Percentiles rank a stretch among this genome's conserved stretches.
Evolutionary conservation across 2,797 vertebrate species (phyloP).

Genomic region (Syngnathus rostellatus): DNA sequence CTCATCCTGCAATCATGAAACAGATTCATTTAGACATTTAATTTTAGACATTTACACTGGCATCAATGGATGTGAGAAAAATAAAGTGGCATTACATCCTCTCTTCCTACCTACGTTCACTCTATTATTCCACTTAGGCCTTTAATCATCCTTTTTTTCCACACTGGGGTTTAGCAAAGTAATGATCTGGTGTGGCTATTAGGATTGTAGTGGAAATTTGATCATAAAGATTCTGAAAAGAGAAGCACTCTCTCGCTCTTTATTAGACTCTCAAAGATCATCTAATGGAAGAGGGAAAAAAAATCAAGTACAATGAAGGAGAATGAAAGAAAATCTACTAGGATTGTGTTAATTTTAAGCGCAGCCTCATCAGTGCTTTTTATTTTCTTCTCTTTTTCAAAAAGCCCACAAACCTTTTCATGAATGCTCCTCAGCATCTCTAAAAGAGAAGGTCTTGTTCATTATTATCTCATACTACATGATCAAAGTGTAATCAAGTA

Average conservation of each 20-base stretch:
- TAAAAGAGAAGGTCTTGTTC: not conserved
- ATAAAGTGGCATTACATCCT: constrained; percentile 35
- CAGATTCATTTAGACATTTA: constrained; percentile 50
- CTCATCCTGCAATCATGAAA: constrained; percentile 52
- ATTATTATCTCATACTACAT: too few relatives aligned
- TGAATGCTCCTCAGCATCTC: not conserved
- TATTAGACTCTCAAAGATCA: not conserved
- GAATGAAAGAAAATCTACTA: not conserved
- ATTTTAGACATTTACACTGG: constrained; percentile 59
- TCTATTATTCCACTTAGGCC: constrained; percentile 34
- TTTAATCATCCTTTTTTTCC: constrained; percentile 29
- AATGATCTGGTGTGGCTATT: constrained; percentile 35
- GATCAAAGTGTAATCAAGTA: too few relatives aligned
- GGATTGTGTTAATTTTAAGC: not conserved
- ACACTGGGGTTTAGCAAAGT: constrained; percentile 22
- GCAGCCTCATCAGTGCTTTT: not conserved
- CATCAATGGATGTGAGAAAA: constrained; percentile 58
- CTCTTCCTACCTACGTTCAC: constrained; percentile 18
- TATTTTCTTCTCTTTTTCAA: too few relatives aligned
- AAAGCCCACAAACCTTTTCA: not conserved
- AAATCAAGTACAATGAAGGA: not conserved
- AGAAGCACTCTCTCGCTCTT: not conserved
- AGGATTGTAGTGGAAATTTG: constrained; percentile 11
- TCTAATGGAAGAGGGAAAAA: not conserved
- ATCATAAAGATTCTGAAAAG: not conserved